Base-by-base conservation (phyloP, 1,140 invertebrate species). In the Chrysopa pallens region DNA sequence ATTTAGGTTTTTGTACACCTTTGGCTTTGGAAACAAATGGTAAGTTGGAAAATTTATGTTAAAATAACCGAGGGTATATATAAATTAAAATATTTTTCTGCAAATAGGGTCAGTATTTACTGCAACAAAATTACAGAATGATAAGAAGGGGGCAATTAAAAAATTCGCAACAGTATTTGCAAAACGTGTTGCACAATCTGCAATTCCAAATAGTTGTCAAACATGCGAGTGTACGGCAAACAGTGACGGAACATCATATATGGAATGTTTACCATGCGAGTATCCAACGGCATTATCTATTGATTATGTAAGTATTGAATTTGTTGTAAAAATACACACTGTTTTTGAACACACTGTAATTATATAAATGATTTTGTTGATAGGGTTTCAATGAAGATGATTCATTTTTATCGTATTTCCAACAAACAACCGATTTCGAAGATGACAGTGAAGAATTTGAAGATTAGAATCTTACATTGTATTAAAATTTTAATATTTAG, bases 11-110 rank as follows among this genome's bases (percentile, higher is more conserved):
- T n/a, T 94, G 88, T 55, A 73, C 74, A 0, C 76, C 80, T 0
- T 61, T 93, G 6, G 79, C 87, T 1, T 51, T 90, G 42, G 80
- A 87, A 52, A 84, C 82, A 1, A 86, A 89, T 51, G 89, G 90
- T 67, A 63, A 57, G 57, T 50, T 31, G 17, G 29, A 40, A 23
- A 47, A 45, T 50, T n/a, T 48, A 40, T 5, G 52, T 46, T 36
- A 55, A 52, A 15, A 52, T 40, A 27, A 58, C 38, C 41, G 59
- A 28, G 13, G 60, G 38, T 8, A 50, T 37, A 23, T 23, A 14
- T 61, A 46, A 28, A 55, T 57, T 8, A 59, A 59, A n/a, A n/a
- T n/a, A 36, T 50, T 50, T 46, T 64, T 63, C 43, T 56, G 56
- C 1, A 60, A 42, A 36, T 60, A 58, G 52, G 64, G 29, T 73